A percentile compares a stretch with the other conserved stretches of the same genome.
phyloP scores from a whole-genome alignment of 64 coral and sea anemone genomes.

The Stylophora pistillata region DNA sequence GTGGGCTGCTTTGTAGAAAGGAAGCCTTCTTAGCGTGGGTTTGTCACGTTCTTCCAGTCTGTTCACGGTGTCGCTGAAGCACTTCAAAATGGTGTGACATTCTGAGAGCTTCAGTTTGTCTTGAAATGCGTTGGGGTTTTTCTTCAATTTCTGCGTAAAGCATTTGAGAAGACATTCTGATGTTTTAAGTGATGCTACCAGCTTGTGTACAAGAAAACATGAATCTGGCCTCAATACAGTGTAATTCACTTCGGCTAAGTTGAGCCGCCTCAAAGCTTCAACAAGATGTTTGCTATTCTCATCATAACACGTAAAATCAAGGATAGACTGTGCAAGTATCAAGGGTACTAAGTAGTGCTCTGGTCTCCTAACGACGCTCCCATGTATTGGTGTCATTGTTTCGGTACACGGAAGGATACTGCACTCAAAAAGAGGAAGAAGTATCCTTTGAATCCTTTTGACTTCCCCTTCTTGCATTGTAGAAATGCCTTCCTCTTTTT shows the following conservation, averaged over 20 bases:
- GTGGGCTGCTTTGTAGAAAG: constrained; percentile 34
- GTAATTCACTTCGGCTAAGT: constrained; percentile 43
- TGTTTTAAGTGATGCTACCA: constrained; percentile 41
- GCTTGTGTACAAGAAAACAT: neutral
- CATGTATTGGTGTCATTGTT: neutral
- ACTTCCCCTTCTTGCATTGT: neutral
- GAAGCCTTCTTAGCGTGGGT: neutral
- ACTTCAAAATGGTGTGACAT: neutral
- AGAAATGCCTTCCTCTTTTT: neutral
- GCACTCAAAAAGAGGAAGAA: constrained; percentile 42
- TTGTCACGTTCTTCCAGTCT: neutral
- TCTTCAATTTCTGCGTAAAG: neutral
- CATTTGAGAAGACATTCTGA: neutral
- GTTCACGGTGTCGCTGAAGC: constrained; percentile 11
- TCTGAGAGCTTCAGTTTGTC: neutral
- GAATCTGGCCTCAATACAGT: neutral
- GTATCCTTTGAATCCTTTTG: neutral
- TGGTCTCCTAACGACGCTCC: neutral
- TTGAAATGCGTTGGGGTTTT: neutral
- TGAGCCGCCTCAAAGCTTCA: neutral
- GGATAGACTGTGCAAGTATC: constrained; percentile 10
- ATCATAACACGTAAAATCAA: constrained; percentile 21
- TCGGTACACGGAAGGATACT: constrained; percentile 60
- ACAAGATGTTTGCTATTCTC: neutral
- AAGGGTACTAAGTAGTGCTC: constrained; percentile 32